These are phyloP conservation scores for Cotesia chilonis DNA, from an alignment of 1,140 invertebrate genomes.

Conservation along the genomic window DNA sequence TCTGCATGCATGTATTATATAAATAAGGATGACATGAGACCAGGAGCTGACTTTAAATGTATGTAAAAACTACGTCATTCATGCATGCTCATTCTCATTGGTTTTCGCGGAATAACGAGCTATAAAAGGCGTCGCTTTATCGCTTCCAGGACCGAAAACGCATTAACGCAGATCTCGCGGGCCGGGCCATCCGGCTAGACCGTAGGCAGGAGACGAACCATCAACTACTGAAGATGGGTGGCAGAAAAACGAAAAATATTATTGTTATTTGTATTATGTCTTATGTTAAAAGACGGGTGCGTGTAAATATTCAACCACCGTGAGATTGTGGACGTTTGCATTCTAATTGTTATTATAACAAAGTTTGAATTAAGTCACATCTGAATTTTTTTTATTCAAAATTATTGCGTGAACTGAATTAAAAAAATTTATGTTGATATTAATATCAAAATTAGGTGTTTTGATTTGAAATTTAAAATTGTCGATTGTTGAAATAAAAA, in stretches of 20 bases:
- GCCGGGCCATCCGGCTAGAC: conserved; percentile 18
- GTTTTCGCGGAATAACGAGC: conserved; percentile 49
- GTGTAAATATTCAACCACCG: too few relatives aligned
- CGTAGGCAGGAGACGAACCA: not conserved
- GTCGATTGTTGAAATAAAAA: too few relatives aligned
- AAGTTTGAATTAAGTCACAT: too few relatives aligned
- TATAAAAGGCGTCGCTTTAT: conserved; percentile 50
- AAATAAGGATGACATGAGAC: conserved; percentile 24
- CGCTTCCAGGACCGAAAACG: conserved; percentile 45
- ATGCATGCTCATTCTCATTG: conserved; percentile 45
- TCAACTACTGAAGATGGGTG: conserved; percentile 11
- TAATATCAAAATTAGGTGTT: too few relatives aligned
- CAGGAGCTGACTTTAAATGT: conserved; percentile 24
- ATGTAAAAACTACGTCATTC: not conserved
- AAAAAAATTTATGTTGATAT: too few relatives aligned
- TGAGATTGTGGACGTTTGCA: conserved; percentile 40
- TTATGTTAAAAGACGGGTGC: too few relatives aligned
- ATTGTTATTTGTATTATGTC: not conserved
- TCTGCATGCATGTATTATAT: not conserved
- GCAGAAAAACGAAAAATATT: conserved; percentile 11
- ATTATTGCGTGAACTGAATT: not conserved
- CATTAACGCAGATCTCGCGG: conserved; percentile 39
- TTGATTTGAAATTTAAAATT: too few relatives aligned
- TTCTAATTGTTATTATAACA: conserved; percentile 47
- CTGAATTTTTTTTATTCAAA: too few relatives aligned